phyloP scores from a whole-genome alignment of 2,113 vertebrate species.

The Acinonyx jubatus region DNA sequence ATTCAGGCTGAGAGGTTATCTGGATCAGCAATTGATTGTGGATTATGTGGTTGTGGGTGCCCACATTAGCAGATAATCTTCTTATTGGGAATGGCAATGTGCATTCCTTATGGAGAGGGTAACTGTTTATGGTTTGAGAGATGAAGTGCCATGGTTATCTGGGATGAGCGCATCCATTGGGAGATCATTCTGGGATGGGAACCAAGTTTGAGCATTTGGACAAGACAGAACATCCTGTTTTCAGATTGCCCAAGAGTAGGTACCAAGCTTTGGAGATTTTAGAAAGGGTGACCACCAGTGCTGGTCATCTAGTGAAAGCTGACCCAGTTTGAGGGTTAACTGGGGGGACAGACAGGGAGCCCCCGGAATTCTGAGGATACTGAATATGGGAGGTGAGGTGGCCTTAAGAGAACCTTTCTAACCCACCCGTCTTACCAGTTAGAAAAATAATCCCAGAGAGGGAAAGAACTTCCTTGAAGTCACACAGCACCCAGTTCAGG shows the following conservation, averaged over 20 bases:
- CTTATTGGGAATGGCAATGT: neutral
- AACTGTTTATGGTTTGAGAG: neutral
- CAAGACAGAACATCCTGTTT: neutral
- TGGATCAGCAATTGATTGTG: neutral
- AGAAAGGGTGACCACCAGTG: neutral
- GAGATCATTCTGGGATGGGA: neutral
- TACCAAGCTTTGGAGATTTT: neutral
- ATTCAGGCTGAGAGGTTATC: neutral
- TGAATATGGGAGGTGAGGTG: neutral
- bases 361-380: neutral
- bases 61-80: neutral
- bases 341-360: neutral
- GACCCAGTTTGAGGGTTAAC: neutral
- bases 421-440: neutral
- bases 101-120: neutral
- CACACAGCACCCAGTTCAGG: neutral
- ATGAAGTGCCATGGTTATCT: neutral
- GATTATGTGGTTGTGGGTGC: neutral
- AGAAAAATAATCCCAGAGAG: slow-evolving; percentile 24
- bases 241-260: neutral
- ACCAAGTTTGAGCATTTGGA: neutral
- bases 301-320: neutral
- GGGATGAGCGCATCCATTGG: neutral
- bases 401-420: neutral
- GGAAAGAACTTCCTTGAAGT: neutral